phyloP scores from a whole-genome alignment of 53 echinoderm and acorn worm genomes.

The Pentamera pediparva region DNA sequence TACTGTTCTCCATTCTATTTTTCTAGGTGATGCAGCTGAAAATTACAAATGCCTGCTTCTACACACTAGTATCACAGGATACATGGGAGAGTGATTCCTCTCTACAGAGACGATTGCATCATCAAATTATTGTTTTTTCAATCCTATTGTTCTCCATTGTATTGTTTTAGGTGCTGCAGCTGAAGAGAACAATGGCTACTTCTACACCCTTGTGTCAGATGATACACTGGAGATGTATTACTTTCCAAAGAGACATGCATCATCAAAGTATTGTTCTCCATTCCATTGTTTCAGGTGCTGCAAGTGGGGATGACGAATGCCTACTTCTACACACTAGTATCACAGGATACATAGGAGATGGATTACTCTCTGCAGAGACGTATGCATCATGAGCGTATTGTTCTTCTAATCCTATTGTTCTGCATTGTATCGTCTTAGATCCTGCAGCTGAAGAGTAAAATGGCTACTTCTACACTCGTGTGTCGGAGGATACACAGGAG shows the following conservation, averaged over 20 bases:
- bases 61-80: slow-evolving; percentile 85
- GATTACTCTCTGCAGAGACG: slow-evolving; percentile 90
- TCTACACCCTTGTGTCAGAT: slow-evolving; percentile 86
- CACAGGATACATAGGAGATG: slow-evolving; percentile 98
- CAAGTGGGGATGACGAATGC: slow-evolving; percentile 92
- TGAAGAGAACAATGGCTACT: slow-evolving; percentile 85
- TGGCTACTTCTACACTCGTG: too few species aligned
- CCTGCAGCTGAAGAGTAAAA: too few species aligned
- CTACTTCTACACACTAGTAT: slow-evolving; percentile 96
- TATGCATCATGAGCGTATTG: too few species aligned
- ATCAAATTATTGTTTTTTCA: too few species aligned
- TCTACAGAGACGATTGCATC: slow-evolving; percentile 73
- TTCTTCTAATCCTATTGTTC: too few species aligned
- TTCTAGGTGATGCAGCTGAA: slow-evolving; percentile 40
- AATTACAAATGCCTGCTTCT: slow-evolving; percentile 92
- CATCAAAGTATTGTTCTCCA: too few species aligned
- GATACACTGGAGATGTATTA: slow-evolving; percentile 91
- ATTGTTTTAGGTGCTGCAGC: slow-evolving; percentile 54
- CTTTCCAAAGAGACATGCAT: slow-evolving; percentile 72
- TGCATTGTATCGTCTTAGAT: too few species aligned
- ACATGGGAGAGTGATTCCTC: slow-evolving; percentile 86
- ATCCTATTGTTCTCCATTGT: too few species aligned
- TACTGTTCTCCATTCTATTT: too few species aligned
- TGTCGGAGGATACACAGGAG: too few species aligned
- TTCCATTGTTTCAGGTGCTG: slow-evolving; percentile 47